Conservation (phyloP, 2,888 invertebrate species). For the Lasioglossum marginatum region DNA sequence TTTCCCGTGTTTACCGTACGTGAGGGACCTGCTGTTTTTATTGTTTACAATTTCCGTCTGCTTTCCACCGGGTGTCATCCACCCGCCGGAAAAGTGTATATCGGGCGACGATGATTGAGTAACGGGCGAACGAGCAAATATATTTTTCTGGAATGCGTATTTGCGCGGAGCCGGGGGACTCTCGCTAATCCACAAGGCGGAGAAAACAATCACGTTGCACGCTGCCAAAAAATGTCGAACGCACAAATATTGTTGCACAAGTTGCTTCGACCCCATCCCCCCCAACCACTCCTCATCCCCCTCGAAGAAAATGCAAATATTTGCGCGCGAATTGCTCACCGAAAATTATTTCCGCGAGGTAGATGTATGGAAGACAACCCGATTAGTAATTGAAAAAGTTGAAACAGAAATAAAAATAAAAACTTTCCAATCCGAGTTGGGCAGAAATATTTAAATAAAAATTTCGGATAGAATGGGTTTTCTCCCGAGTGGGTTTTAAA, state of each 20-base stretch:
- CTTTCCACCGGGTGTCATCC: neutral
- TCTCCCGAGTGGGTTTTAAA: too few relatives aligned
- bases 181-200: neutral
- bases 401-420: too few relatives aligned
- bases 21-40: conserved; percentile 42
- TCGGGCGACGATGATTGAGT: conserved; percentile 12
- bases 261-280: too few relatives aligned
- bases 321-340: neutral
- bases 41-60: conserved; percentile 23
- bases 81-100: neutral
- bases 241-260: neutral
- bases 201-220: neutral
- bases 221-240: neutral
- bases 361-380: too few relatives aligned
- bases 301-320: neutral
- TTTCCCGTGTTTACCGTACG: conserved; percentile 48
- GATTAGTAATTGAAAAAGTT: too few relatives aligned
- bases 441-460: too few relatives aligned
- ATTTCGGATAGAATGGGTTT: too few relatives aligned
- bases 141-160: conserved; percentile 21
- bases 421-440: too few relatives aligned
- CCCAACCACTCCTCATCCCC: rapidly evolving
- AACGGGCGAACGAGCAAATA: conserved; percentile 19
- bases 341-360: neutral
- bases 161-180: conserved; percentile 10